These are phyloP conservation scores for Vespertilio murinus DNA, from an alignment of 2,797 vertebrate genomes.

Conservation along the genomic window DNA sequence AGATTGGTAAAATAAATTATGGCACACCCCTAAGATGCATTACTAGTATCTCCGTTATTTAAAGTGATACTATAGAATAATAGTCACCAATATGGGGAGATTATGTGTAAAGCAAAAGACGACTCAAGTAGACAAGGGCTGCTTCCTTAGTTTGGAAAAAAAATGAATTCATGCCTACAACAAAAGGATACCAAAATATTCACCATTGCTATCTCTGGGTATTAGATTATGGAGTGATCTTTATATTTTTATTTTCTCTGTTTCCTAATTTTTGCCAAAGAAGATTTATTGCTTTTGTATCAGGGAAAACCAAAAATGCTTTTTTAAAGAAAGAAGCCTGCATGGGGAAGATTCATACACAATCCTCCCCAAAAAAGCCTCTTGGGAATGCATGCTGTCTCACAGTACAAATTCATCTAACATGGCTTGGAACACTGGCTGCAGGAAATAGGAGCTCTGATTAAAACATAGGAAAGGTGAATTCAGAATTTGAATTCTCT, in stretches of 20 bases:
- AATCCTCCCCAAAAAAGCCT: neutral
- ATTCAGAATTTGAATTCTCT: neutral
- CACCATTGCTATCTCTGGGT: neutral
- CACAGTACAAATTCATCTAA: neutral
- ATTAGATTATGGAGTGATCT: constrained; percentile 28
- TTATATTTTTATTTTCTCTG: constrained; percentile 32
- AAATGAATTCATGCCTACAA: constrained; percentile 25
- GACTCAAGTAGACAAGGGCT: neutral
- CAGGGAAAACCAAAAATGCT: constrained; percentile 52
- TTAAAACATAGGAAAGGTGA: neutral
- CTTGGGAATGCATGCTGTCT: neutral
- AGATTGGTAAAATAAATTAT: neutral
- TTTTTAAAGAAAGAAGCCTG: neutral
- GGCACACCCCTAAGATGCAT: neutral
- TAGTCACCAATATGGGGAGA: neutral
- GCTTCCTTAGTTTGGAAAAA: neutral
- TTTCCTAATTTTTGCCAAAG: constrained; percentile 13
- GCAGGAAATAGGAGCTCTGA: neutral
- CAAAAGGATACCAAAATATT: constrained; percentile 34
- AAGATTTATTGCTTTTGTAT: constrained; percentile 54
- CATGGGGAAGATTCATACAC: constrained; percentile 30
- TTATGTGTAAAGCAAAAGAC: neutral
- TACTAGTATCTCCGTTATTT: constrained; percentile 15
- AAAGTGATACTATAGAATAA: neutral
- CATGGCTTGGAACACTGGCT: neutral